Evolutionary conservation across 2,113 vertebrate genomes (phyloP).

Genomic region (Lepus europaeus): DNA sequence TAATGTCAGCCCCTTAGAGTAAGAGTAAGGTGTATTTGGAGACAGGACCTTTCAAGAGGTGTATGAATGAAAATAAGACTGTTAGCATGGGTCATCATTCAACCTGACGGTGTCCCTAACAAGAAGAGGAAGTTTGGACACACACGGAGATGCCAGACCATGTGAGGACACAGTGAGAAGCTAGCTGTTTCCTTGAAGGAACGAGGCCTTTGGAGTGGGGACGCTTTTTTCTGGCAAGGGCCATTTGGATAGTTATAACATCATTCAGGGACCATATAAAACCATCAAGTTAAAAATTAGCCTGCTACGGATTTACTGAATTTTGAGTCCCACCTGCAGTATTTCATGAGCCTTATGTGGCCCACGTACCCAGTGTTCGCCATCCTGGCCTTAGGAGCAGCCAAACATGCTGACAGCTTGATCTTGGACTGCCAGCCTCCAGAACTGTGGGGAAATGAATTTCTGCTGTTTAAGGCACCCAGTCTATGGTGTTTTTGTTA

Average conservation of each 20-base stretch:
- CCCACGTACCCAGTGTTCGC: no score
- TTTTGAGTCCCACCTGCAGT: no score
- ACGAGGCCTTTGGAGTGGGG: no score
- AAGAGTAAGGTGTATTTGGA: neutral
- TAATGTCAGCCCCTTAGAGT: no score
- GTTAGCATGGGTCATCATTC: neutral
- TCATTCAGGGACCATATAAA: no score
- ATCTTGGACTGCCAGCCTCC: neutral
- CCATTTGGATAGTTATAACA: no score
- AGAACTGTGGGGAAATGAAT: neutral
- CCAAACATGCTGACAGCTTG: neutral
- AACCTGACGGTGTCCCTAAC: neutral
- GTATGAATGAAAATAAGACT: neutral
- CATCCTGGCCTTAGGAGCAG: neutral
- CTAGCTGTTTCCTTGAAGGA: no score
- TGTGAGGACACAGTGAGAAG: no score
- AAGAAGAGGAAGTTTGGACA: neutral
- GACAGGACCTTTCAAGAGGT: neutral
- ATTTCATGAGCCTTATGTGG: no score
- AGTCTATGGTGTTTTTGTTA: fast-evolving
- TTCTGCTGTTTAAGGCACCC: neutral
- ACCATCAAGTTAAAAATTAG: no score
- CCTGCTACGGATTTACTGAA: no score
- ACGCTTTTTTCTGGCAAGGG: no score
- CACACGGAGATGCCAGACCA: neutral